These are phyloP conservation scores for Fundulus diaphanus DNA, from an alignment of 2,797 vertebrate species.

Conservation along the genomic window DNA sequence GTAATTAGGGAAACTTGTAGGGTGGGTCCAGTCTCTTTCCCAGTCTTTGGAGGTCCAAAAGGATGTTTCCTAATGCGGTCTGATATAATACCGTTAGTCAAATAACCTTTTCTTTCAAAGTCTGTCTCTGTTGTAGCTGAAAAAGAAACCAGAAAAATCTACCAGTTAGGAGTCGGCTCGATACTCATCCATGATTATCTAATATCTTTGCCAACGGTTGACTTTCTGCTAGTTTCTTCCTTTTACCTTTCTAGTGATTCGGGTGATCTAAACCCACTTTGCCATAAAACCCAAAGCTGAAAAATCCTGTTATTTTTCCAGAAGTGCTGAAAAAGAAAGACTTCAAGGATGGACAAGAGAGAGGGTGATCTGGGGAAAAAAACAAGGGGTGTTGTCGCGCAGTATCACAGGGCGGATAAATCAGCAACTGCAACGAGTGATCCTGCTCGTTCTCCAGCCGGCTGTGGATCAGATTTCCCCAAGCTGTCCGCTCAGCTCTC, in stretches of 20 bases:
- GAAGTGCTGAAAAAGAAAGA: conserved; percentile 43
- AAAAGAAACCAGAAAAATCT: conserved; percentile 27
- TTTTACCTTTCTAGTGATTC: conserved; percentile 1
- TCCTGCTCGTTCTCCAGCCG: conserved; percentile 62
- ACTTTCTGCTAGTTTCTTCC: background rate
- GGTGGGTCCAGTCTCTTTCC: conserved; percentile 63
- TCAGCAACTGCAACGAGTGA: conserved; percentile 69
- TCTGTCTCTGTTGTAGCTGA: conserved; percentile 40
- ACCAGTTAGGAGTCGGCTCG: conserved; percentile 20
- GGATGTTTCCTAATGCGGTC: conserved; percentile 32
- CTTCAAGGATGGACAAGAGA: conserved; percentile 35
- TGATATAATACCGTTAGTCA: conserved; percentile 44
- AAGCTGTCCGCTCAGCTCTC: conserved; percentile 72
- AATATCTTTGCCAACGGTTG: conserved; percentile 13
- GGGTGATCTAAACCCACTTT: conserved; percentile 36
- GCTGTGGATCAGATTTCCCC: conserved; percentile 73
- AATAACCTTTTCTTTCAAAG: conserved; percentile 53
- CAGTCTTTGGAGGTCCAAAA: conserved; percentile 38
- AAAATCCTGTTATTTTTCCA: conserved; percentile 46
- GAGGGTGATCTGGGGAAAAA: background rate
- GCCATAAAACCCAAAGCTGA: conserved; percentile 24
- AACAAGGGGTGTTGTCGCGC: conserved; percentile 66
- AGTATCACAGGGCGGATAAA: conserved; percentile 69
- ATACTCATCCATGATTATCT: conserved; percentile 37
- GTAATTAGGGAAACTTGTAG: conserved; percentile 59